Conservation (phyloP, 2,113 vertebrate genomes). For the Meleagris gallopavo region DNA sequence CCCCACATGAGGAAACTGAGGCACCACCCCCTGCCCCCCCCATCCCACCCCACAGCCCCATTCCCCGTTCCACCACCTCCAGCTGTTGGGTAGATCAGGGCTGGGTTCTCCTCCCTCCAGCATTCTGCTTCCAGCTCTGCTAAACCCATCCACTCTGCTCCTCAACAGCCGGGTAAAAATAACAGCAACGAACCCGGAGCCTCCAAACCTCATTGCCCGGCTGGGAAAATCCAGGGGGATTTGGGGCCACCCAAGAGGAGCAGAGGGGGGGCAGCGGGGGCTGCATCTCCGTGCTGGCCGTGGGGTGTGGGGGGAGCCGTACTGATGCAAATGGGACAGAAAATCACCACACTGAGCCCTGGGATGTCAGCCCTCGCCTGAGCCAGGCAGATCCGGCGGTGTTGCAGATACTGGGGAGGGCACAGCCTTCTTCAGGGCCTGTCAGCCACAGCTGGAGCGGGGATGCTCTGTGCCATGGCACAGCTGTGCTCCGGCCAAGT, state of each 20-base stretch:
- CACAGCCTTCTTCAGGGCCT: accelerated
- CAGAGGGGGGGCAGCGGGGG: background rate
- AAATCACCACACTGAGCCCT: background rate
- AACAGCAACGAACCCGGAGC: background rate
- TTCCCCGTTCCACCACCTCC: background rate
- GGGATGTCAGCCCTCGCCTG: background rate
- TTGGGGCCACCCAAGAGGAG: conserved; percentile 24
- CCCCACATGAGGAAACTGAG: conserved; percentile 21
- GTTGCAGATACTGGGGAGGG: background rate
- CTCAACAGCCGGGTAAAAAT: background rate
- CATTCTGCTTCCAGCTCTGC: conserved; percentile 48
- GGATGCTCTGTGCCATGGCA: background rate
- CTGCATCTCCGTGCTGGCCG: background rate
- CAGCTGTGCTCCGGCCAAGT: accelerated
- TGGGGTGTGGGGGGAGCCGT: background rate
- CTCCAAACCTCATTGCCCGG: background rate
- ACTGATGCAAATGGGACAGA: background rate
- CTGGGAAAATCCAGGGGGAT: background rate
- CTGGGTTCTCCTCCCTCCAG: background rate
- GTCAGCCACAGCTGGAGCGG: accelerated
- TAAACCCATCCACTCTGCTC: conserved; percentile 35
- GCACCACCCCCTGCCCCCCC: background rate
- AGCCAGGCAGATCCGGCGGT: background rate
- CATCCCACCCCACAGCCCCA: background rate
- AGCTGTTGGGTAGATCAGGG: background rate